These are phyloP conservation scores for Meteorus sp. DNA, from an alignment of 1,140 invertebrate species.

Conservation along the genomic window DNA sequence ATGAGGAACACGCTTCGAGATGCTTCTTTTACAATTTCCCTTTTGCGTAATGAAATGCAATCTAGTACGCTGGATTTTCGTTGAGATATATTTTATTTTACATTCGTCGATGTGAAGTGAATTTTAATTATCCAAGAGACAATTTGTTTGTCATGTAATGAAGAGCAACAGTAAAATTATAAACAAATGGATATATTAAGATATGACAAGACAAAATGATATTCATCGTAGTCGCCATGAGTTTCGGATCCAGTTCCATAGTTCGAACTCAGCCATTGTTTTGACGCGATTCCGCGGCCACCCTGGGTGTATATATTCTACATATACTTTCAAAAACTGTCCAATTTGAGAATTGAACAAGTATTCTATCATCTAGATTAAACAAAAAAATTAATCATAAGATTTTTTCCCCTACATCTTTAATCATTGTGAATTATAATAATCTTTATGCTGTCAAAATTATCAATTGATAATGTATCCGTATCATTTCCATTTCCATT, in stretches of 20 bases:
- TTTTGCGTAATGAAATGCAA: slow-evolving; percentile 43
- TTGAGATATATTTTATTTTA: neutral
- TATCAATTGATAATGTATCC: neutral
- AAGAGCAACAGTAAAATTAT: neutral
- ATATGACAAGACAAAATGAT: no score
- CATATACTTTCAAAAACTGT: neutral
- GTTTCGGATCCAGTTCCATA: no score
- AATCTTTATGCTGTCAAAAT: no score
- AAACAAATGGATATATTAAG: no score
- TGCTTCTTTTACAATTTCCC: slow-evolving; percentile 33
- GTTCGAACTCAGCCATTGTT: neutral
- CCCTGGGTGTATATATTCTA: neutral
- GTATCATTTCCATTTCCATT: slow-evolving; percentile 3
- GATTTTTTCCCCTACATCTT: no score
- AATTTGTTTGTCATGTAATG: neutral
- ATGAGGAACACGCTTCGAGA: slow-evolving; percentile 47
- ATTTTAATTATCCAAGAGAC: neutral
- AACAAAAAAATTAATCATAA: no score
- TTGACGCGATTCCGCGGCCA: neutral
- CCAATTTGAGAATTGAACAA: neutral
- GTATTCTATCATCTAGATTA: no score
- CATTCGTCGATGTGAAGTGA: neutral
- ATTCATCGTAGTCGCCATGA: no score
- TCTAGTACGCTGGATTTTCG: slow-evolving; percentile 58
- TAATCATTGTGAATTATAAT: no score